Evolutionary conservation across 2,113 vertebrate genomes (phyloP).

Genomic region (Eurystomus gularis): DNA sequence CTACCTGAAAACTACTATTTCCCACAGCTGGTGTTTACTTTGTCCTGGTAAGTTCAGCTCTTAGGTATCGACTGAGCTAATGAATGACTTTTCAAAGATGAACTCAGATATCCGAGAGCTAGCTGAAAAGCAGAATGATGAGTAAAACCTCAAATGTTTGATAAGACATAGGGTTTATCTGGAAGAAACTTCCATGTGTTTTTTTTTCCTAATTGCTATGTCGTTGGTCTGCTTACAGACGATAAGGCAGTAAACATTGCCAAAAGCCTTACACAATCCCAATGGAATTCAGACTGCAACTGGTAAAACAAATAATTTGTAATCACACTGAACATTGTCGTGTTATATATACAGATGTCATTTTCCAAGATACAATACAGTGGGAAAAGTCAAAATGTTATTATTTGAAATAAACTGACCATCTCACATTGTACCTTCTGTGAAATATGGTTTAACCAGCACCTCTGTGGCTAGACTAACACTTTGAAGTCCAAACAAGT

Average conservation of each 20-base stretch:
- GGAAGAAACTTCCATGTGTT: not conserved
- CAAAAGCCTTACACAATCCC: conserved; percentile 10
- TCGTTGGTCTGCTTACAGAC: not conserved
- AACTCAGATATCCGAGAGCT: not conserved
- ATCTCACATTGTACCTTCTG: not conserved
- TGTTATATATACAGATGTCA: not conserved
- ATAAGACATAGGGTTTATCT: conserved; percentile 2
- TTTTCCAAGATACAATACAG: not conserved
- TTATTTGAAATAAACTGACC: not conserved
- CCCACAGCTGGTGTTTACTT: not conserved
- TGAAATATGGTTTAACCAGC: not conserved
- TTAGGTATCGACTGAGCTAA: not conserved
- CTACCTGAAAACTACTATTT: not conserved
- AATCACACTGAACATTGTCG: not conserved
- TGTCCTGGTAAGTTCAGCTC: not conserved
- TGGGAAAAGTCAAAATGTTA: not conserved
- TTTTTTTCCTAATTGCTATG: not conserved
- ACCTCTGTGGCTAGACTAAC: not conserved
- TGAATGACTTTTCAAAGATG: conserved; percentile 25
- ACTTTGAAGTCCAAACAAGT: not conserved
- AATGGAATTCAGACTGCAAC: conserved; percentile 16
- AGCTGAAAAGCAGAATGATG: not conserved
- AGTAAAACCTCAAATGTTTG: conserved; percentile 8
- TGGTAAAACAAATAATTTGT: not conserved
- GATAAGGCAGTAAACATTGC: not conserved